A percentile compares a stretch with the other conserved stretches of the same genome.
phyloP scores from a whole-genome alignment of 53 echinoderm and acorn worm genomes.

The Astropecten irregularis region DNA sequence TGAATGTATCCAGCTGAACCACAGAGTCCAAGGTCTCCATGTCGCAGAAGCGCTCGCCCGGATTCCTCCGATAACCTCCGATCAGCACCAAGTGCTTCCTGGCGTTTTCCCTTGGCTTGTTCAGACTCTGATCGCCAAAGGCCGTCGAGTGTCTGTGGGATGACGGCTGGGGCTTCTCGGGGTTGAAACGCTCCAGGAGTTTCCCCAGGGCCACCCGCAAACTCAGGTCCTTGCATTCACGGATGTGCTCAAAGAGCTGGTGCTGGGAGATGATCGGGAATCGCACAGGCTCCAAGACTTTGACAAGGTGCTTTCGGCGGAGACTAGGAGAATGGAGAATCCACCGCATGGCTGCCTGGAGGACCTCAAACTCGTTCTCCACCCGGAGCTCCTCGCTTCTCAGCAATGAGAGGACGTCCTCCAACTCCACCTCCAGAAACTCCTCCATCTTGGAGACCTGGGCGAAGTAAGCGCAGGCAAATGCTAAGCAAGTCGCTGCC shows the following conservation, averaged over 20 bases:
- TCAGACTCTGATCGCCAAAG: conserved; percentile 7
- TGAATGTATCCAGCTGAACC: conserved; percentile 85
- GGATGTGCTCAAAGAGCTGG: conserved; percentile 75
- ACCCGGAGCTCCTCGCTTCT: conserved; percentile 81
- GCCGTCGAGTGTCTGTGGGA: neutral
- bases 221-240: conserved; percentile 79
- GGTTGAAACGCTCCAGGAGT: conserved; percentile 82
- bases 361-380: conserved; percentile 91
- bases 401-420: conserved; percentile 61
- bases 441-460: conserved; percentile 77
- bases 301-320: conserved; percentile 65
- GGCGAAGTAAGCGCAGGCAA: conserved; percentile 68
- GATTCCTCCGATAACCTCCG: conserved; percentile 82
- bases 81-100: conserved; percentile 82
- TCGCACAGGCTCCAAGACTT: conserved; percentile 74
- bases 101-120: conserved; percentile 75
- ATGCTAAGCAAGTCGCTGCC: conserved; percentile 57
- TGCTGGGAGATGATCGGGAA: conserved; percentile 79
- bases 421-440: conserved; percentile 66
- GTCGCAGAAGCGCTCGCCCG: conserved; percentile 77
- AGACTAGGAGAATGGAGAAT: conserved; percentile 69
- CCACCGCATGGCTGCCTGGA: conserved; percentile 84
- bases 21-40: conserved; percentile 68
- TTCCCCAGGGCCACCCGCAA: conserved; percentile 79
- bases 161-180: conserved; percentile 50